Base-by-base conservation (phyloP, 2,888 invertebrate genomes). In the Mechanitis messenoides region DNA sequence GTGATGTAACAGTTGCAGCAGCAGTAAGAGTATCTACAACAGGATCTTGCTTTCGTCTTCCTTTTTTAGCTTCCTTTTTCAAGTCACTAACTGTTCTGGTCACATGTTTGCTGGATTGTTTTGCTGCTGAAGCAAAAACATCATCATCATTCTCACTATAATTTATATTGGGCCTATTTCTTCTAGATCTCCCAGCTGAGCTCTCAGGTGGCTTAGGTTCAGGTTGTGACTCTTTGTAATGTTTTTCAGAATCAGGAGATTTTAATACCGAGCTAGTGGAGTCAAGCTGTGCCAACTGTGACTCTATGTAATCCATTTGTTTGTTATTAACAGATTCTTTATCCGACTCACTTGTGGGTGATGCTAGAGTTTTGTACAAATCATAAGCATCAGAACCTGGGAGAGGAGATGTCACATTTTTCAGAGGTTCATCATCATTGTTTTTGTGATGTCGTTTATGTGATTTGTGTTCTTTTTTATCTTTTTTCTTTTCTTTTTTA, bases 131-230 rank as follows among this genome's bases (percentile, higher is more conserved):
- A 64, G 80, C 79, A 80, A 91, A 80, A 77, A 92, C 71, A 81
- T 90, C 81, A 83, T 91, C 80, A 87, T 91, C 87, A 85, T 91
- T 85, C 88, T 91, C 84, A 89, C 91, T 83, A 86, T 92, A 91
- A 72, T 91, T 91, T 60, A 91, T 82, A 72, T 89, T 90, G 61
- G 85, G 84, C 65, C 91, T 83, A 71, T 90, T 87, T 67, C 91
- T 81, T 70, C 90, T 79, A 31, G 91, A 82, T 71, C 91, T 80
- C 9, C 91, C 91, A 50, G 74, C 60, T 7, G 72, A 59, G 35
- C 64, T 75, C 72, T 90, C 90, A 72, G 86, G 84, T 20, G 86
- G 85, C 71, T 90, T 89, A 46, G 87, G 87, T 67, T 89, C 88
- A 60, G 87, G 86, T 58, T 77, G 79, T 46, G 76, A 80, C 72